Conservation (phyloP, 2,797 vertebrate genomes). For the Acridotheres tristis region DNA sequence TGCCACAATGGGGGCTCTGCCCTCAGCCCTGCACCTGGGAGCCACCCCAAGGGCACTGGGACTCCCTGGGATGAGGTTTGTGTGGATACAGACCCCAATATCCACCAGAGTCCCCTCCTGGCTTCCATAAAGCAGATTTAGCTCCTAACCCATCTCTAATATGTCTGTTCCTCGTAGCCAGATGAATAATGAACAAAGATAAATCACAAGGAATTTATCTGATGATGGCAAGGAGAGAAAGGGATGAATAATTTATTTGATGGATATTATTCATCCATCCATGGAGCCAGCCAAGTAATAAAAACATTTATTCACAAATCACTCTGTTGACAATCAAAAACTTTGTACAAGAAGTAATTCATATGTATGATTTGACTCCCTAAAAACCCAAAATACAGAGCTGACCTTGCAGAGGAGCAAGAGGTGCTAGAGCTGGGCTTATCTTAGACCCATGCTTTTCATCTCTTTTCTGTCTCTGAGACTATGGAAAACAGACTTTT, state of each 20-base stretch:
- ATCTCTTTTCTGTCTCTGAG: background rate
- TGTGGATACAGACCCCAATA: background rate
- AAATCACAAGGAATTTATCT: slow-evolving; percentile 65
- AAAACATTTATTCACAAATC: slow-evolving; percentile 64
- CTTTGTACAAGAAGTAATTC: background rate
- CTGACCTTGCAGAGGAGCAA: background rate
- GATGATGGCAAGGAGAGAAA: slow-evolving; percentile 46
- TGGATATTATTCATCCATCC: slow-evolving; percentile 55
- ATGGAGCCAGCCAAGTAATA: slow-evolving; percentile 51
- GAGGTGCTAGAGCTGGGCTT: background rate
- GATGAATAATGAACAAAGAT: slow-evolving; percentile 59
- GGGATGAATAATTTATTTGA: slow-evolving; percentile 65
- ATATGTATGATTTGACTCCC: slow-evolving; percentile 9
- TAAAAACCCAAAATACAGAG: background rate
- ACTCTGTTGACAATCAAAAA: slow-evolving; percentile 18
- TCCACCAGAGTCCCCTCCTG: background rate
- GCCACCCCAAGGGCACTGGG: background rate
- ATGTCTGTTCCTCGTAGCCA: background rate
- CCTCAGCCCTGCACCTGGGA: background rate
- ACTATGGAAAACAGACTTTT: background rate
- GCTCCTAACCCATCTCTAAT: background rate
- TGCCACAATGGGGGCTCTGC: background rate
- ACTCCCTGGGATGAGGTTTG: background rate
- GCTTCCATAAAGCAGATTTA: background rate
- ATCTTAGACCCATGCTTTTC: background rate